Evolutionary conservation across 2,797 vertebrate genomes (phyloP), one percentile per base, ranked within the genome.

Genomic region (Australoheros facetus): DNA sequence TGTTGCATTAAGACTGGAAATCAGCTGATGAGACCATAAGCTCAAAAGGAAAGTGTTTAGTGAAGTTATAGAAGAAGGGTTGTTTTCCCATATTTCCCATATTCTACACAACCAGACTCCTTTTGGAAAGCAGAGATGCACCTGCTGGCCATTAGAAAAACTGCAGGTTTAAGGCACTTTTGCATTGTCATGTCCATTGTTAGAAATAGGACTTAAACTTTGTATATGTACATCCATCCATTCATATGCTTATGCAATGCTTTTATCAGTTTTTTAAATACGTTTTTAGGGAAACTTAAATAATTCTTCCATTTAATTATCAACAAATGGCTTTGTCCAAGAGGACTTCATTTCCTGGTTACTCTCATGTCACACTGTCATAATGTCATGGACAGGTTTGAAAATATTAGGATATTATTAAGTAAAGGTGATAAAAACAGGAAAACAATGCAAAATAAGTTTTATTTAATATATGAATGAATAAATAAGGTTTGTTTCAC

Each of bases 401-500:
- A 48, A 66, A 48, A 19, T 66, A 66, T 66, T 48, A 7, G 42
- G 23, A 28, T 28, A 28, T 45, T 45, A 12, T 66, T 28, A 66
- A 66, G 23, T 10, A 19, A 48, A 66, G 62, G 7, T 45, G 26
- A 11, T 28, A 66, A 19, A 21, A 48, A 48, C 14, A 11, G 16
- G 16, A 10, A 2, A 12, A 66, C 4, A 48, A 17, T 19, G 42
- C 6, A 69, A 51, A 5, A 30, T n/a, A 51, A 0, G 5, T 51
- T 30, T 69, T 0, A 26, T 30, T 13, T 30, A 12, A 51, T 30
- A 51, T 51, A 13, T 32, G 64, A 51, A 69, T 0, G 0, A 39
- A 51, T 6, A 23, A 51, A 48, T 51, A 23, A 3, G 39, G 17
- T 55, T 55, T n/a, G 21, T 54, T 1, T 54, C 51, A 39, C 3